Conservation (phyloP, 2,797 vertebrate species). For the Crocodylus rhombifer region DNA sequence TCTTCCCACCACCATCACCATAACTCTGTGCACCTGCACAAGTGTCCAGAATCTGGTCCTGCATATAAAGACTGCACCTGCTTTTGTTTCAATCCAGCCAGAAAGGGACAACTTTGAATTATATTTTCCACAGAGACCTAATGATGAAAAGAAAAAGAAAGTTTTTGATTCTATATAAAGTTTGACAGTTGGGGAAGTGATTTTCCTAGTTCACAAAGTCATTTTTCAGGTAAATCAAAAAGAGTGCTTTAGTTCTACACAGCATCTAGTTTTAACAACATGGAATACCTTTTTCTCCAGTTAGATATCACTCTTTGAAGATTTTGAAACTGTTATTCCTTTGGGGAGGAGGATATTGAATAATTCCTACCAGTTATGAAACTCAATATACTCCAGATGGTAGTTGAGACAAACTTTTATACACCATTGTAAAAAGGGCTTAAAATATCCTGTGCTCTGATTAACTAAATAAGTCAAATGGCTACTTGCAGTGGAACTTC, state of each 20-base stretch:
- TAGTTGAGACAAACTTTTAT: constrained; percentile 69
- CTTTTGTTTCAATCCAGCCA: constrained; percentile 35
- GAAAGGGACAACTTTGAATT: constrained; percentile 17
- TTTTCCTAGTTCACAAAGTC: constrained; percentile 56
- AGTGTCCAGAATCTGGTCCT: constrained; percentile 33
- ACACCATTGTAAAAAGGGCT: constrained; percentile 71
- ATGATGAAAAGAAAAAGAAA: constrained; percentile 54
- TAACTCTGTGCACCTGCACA: neutral
- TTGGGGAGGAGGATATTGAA: constrained; percentile 71
- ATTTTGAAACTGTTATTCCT: constrained; percentile 71
- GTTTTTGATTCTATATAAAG: constrained; percentile 33
- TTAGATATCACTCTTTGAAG: constrained; percentile 72
- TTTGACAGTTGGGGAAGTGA: constrained; percentile 56
- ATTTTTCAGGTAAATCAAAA: constrained; percentile 66
- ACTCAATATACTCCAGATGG: constrained; percentile 78
- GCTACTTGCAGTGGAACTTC: constrained; percentile 56
- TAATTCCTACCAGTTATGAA: constrained; percentile 79
- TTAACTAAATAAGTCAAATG: constrained; percentile 76
- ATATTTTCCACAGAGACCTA: too few relatives aligned
- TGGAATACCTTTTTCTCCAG: constrained; percentile 63
- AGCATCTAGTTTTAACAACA: constrained; percentile 70
- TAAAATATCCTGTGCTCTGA: constrained; percentile 70
- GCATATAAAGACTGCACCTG: constrained; percentile 14
- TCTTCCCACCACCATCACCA: neutral
- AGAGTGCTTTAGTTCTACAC: constrained; percentile 57